A percentile compares a stretch with the other conserved stretches of the same genome.
phyloP scores from a whole-genome alignment of 1,140 invertebrate species.

The Trichonephila clavata region DNA sequence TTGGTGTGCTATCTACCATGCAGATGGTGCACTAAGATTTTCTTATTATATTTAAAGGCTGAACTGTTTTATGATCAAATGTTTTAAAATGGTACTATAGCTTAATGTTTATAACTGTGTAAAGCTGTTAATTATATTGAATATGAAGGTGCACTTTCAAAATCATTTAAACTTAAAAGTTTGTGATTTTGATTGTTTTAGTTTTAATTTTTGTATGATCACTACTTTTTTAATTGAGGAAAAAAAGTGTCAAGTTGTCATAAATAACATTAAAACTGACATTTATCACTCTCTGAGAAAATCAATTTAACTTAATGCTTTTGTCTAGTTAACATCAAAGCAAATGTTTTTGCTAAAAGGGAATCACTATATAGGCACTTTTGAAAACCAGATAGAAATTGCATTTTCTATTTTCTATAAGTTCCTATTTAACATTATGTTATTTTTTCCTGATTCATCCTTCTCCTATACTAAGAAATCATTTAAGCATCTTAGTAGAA shows the following conservation, averaged over 20 bases:
- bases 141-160: slow-evolving; percentile 26
- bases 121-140: too few species aligned
- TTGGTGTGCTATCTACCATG: slow-evolving; percentile 49
- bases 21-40: slow-evolving; percentile 21
- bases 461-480: background rate
- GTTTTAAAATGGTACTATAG: background rate
- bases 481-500: background rate
- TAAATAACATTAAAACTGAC: background rate
- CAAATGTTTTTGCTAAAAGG: background rate
- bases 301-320: background rate
- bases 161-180: slow-evolving; percentile 10
- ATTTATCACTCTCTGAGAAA: background rate
- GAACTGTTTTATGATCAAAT: slow-evolving; percentile 4
- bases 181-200: background rate
- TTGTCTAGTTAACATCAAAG: background rate
- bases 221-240: background rate
- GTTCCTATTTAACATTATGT: background rate
- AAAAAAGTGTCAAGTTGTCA: background rate
- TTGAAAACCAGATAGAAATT: background rate
- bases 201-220: background rate
- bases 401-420: slow-evolving; percentile 2
- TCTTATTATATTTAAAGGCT: background rate
- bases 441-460: background rate
- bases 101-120: too few species aligned
- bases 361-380: background rate